Base-by-base conservation (phyloP, 1,140 invertebrate genomes). In the Eriosoma lanigerum region DNA sequence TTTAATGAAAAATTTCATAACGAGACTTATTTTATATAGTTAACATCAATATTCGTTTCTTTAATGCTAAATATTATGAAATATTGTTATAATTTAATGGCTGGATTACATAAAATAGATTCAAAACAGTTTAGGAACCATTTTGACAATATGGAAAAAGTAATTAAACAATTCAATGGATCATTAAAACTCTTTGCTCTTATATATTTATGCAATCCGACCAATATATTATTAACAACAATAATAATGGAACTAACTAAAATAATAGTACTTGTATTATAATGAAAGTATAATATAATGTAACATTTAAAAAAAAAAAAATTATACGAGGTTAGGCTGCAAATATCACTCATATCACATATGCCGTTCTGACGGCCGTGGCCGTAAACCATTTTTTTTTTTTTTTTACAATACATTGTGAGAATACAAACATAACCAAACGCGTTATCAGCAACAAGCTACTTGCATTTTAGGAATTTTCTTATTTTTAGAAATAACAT, bases 281-380 rank as follows among this genome's bases (percentile, higher is more conserved):
- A 56, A 76, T 76, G 29, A 76, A 58, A 21, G 44, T 76, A 58
- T 58, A 44, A 76, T 76, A 76, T 58, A 38, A 58, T 58, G 32
- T 58, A 58, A 76, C 29, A 58, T 58, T 17, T 24, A 73, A 56
- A 75, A 73, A 72, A 75, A 64, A 72, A 76, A 78, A 72, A 72
- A 52, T 50, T 72, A 72, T 72, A 78, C 75, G 21, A 78, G 56
- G 75, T 78, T 78, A 60, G 54, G 54, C 75, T 78, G 75, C 75
- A 78, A 78, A 78, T 78, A 78, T 78, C 75, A 78, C 75, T 78
- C 75, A 78, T 78, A 78, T 78, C 75, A 78, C 75, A 60, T 78
- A 13, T 78, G 75, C 75, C 54, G 58, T 78, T 78, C 56, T 15
- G 17, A 78, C 75, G 56, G 44, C 75, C 10, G 9, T 60, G 24